A percentile compares a stretch with the other conserved stretches of the same genome.
Evolutionary conservation across 2,888 invertebrate genomes (phyloP).

Genomic region (Ligdia adustata): DNA sequence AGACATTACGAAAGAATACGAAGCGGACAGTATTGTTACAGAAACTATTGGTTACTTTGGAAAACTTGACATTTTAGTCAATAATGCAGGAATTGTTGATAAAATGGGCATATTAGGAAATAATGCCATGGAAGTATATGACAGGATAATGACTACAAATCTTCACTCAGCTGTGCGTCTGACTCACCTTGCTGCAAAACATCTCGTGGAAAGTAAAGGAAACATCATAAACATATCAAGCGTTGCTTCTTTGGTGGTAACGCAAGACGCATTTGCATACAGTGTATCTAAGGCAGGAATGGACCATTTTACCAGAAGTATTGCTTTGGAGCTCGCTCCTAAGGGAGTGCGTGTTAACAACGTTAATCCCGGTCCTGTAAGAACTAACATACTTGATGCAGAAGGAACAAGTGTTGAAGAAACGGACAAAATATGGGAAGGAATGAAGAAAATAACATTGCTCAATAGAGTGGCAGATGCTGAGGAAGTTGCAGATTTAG

Average conservation of each 20-base stretch:
- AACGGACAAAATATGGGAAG: conserved; percentile 78
- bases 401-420: conserved; percentile 49
- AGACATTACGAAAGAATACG: conserved; percentile 43
- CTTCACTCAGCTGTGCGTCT: conserved; percentile 40
- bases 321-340: conserved; percentile 89
- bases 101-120: conserved; percentile 31
- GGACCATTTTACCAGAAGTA: conserved; percentile 94
- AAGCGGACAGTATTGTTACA: conserved; percentile 37
- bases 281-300: conserved; percentile 62
- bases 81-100: conserved; percentile 44
- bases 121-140: conserved; percentile 39
- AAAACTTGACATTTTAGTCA: conserved; percentile 44
- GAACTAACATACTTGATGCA: conserved; percentile 47
- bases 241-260: conserved; percentile 26
- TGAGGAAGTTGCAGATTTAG: conserved; percentile 86
- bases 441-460: conserved; percentile 90
- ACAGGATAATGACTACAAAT: conserved; percentile 43
- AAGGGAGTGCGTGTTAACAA: conserved; percentile 91
- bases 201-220: conserved; percentile 46
- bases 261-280: conserved; percentile 32
- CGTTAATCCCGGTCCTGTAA: conserved; percentile 93
- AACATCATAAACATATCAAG: conserved; percentile 52
- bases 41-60: conserved; percentile 37
- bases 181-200: conserved; percentile 41
- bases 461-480: conserved; percentile 85